Base-by-base conservation (phyloP, 2,797 vertebrate species). In the Epinephelus coioides region DNA sequence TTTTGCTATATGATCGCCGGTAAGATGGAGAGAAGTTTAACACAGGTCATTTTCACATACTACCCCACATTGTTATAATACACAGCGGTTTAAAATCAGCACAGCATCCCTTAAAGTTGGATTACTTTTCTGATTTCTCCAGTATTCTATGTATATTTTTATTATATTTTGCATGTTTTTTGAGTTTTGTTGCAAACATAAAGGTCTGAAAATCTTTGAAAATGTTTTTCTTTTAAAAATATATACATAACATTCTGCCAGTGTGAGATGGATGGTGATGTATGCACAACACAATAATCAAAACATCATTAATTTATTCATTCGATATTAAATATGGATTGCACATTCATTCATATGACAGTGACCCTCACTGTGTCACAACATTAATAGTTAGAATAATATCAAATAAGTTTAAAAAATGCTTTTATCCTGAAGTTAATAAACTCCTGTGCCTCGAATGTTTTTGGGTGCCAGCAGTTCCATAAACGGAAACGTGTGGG, bases 401-500 rank as follows among this genome's bases (percentile, higher is more conserved):
- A 77, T 67, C 2, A 54, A 44, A 50, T 55, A 70, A 76, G 9
- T 18, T 18, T 61, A 11, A n/a, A 49, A 53, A 67, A 53, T 71
- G 27, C 13, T 18, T 46, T 74, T 66, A 64, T 46, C 19, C 23
- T 18, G 11, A 65, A 76, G 76, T 61, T 47, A 68, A 61, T 76
- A 64, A 55, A 77, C 65, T 63, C 34, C 34, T 56, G 10, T 47
- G n/a, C n/a, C 14, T 76, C 12, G 30, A 63, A 57, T 57, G 23
- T 69, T 47, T 78, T 76, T 25, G 8, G 19, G 3, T 17, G 21
- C 60, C 47, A 63, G 78, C 64, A 30, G 25, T 60, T 76, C 67
- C 60, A 46, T 47, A 64, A 75, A 80, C 46, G 66, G n/a, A 34
- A 78, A 76, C 15, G 38, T 66, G 21, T 67, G 66, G 50, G 43